Evolutionary conservation across 1,140 invertebrate species (phyloP).

Genomic region (Papilio machaon): DNA sequence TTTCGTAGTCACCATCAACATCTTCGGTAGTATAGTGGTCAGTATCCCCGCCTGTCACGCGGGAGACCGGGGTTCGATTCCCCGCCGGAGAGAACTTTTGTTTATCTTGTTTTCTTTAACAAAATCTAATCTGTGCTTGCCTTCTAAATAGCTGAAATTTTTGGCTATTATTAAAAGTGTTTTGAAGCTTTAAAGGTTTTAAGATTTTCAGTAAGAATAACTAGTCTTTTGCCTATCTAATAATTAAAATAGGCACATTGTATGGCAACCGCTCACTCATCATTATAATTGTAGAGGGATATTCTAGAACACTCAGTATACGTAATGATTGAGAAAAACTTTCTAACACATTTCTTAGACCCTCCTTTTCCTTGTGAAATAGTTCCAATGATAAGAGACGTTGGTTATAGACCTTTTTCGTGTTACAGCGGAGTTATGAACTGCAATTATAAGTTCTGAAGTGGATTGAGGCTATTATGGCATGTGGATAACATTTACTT

Average conservation of each 20-base stretch:
- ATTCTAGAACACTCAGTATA: background rate
- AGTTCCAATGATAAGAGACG: background rate
- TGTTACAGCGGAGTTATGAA: background rate
- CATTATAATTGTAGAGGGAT: background rate
- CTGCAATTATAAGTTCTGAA: background rate
- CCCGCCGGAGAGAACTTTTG: constrained; percentile 20
- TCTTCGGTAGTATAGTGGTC: constrained; percentile 38
- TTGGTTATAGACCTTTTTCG: background rate
- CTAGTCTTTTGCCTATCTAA: background rate
- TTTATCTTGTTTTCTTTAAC: background rate
- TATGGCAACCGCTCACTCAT: background rate
- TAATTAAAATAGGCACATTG: background rate
- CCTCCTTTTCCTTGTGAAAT: constrained; percentile 11
- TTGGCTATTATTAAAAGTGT: background rate
- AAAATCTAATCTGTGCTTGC: background rate
- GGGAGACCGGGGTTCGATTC: constrained; percentile 39
- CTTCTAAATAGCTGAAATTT: background rate
- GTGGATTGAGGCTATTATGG: background rate
- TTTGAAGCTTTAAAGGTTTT: background rate
- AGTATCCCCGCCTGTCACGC: constrained; percentile 39
- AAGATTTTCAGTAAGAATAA: background rate
- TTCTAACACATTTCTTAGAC: background rate
- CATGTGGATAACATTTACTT: background rate
- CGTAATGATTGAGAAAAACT: background rate
- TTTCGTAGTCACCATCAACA: background rate